These are phyloP conservation scores for Mesocentrotus franciscanus DNA, from an alignment of 53 echinoderm and acorn worm genomes.

Conservation along the genomic window DNA sequence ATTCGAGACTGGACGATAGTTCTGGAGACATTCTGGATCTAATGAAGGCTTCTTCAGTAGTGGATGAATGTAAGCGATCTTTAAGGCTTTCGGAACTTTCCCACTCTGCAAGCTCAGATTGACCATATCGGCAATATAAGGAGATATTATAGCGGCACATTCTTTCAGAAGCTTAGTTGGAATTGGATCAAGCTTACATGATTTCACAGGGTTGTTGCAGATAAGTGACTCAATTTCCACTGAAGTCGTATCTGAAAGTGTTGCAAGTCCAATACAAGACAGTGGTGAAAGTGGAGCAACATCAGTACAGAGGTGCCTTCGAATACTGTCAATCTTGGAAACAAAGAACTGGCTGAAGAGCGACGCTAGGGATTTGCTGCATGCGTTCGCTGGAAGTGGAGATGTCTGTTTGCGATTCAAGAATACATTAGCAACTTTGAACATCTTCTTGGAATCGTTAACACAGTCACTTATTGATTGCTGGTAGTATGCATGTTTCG, in stretches of 20 bases:
- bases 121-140: conserved; percentile 31
- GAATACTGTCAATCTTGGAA: conserved; percentile 28
- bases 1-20: conserved; percentile 37
- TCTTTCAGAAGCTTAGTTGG: conserved; percentile 58
- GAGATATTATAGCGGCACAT: not conserved
- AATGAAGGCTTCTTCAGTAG: conserved; percentile 58
- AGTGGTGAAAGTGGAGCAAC: no score
- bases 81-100: conserved; percentile 48
- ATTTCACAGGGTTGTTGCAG: conserved; percentile 38
- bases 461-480: not conserved
- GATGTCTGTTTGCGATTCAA: conserved; percentile 10
- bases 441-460: not conserved
- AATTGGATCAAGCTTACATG: conserved; percentile 55
- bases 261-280: no score
- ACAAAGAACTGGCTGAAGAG: conserved; percentile 45
- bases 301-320: not conserved
- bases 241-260: no score
- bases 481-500: not conserved
- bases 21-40: conserved; percentile 29
- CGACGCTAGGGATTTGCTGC: not conserved
- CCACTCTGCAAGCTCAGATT: conserved; percentile 30
- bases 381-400: not conserved
- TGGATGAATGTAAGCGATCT: conserved; percentile 47
- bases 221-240: not conserved
- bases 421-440: not conserved